These are phyloP conservation scores for Noctilio leporinus DNA, from an alignment of 2,113 vertebrate species.

Conservation along the genomic window DNA sequence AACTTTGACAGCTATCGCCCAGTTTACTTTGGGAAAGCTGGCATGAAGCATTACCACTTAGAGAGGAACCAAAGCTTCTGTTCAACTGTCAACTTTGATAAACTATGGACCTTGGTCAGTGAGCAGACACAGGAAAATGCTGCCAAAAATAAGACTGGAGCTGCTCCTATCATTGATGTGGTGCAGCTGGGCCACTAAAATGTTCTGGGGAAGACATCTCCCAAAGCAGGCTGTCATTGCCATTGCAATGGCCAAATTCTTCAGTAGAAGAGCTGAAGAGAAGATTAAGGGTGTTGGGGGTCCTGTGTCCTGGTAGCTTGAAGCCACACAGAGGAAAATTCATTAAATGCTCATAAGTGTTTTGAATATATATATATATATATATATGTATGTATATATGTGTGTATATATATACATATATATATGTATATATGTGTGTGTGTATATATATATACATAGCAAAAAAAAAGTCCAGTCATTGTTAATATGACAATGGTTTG, in stretches of 20 bases:
- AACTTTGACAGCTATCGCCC: not conserved
- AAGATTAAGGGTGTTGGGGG: conserved; percentile 84
- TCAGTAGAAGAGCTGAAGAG: conserved; percentile 85
- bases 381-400: no score
- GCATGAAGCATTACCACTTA: not conserved
- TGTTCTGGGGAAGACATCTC: conserved; percentile 88
- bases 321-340: not conserved
- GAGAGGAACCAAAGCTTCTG: not conserved
- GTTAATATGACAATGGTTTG: no score
- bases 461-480: no score
- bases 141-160: not conserved
- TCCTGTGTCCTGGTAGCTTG: conserved; percentile 84
- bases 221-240: conserved; percentile 90
- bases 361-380: not conserved
- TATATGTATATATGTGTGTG: not conserved
- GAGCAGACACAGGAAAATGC: not conserved
- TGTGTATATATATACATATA: not conserved
- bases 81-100: not conserved
- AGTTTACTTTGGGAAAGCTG: not conserved
- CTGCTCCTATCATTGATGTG: not conserved
- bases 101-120: not conserved
- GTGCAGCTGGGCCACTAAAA: conserved; percentile 84
- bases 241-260: conserved; percentile 91
- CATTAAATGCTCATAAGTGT: conserved; percentile 40
- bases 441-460: no score